phyloP scores from a whole-genome alignment of 2,113 vertebrate species.

The Tenrec ecaudatus region DNA sequence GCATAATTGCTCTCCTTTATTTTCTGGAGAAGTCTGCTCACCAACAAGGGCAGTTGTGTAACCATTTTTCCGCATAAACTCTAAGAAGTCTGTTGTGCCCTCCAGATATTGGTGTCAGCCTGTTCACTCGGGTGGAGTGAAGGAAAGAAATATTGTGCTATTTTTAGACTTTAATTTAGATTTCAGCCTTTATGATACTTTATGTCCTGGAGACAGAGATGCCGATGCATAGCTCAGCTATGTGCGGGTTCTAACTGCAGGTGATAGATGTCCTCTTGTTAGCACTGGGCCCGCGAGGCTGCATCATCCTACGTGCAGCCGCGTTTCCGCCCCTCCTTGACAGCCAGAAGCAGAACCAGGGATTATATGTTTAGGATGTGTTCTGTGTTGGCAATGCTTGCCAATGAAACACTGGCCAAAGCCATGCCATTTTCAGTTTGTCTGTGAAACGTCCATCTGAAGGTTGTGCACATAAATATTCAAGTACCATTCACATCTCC shows the following conservation, averaged over 20 bases:
- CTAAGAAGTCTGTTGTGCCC: conserved; percentile 62
- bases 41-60: conserved; percentile 64
- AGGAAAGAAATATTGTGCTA: conserved; percentile 60
- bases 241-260: neutral
- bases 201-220: conserved; percentile 48
- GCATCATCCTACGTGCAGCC: neutral
- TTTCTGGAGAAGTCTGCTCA: conserved; percentile 69
- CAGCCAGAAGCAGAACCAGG: neutral
- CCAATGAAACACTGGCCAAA: neutral
- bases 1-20: conserved; percentile 73
- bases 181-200: conserved; percentile 66
- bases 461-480: neutral
- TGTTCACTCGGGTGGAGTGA: conserved; percentile 9
- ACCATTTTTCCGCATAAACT: conserved; percentile 59
- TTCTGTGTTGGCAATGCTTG: neutral
- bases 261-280: neutral
- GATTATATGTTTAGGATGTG: fast-evolving
- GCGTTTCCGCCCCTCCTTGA: neutral
- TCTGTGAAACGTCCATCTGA: neutral
- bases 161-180: conserved; percentile 81
- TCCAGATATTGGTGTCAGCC: conserved; percentile 53
- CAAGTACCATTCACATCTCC: neutral
- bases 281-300: neutral
- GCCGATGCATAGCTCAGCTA: neutral
- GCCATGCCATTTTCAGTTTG: neutral